A percentile compares a stretch with the other conserved stretches of the same genome.
Conservation (phyloP, 2,113 vertebrate genomes). For the Pongo abelii region DNA sequence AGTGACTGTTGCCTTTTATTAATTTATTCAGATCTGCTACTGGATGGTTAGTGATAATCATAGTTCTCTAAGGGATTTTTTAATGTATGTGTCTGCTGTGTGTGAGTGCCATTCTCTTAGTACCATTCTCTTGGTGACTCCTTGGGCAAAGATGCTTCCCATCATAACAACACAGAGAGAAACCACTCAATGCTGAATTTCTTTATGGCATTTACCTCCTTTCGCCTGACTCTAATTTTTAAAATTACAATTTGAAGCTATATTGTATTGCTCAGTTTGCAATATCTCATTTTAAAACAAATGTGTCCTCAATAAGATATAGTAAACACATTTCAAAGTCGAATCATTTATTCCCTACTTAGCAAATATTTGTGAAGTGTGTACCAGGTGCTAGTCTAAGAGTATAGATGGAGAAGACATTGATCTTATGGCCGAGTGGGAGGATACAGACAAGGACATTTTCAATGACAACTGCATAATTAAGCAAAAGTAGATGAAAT, state of each 20-base stretch:
- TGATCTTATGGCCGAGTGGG: not conserved
- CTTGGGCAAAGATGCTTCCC: not conserved
- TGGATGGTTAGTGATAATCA: constrained; percentile 50
- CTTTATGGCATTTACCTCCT: not conserved
- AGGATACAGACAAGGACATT: not conserved
- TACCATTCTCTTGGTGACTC: not conserved
- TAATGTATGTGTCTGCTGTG: not conserved
- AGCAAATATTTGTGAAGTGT: not conserved
- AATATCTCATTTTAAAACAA: constrained; percentile 2
- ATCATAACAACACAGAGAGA: not conserved
- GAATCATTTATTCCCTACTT: not conserved
- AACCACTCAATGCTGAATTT: not conserved
- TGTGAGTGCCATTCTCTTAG: too few relatives aligned
- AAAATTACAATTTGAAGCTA: not conserved
- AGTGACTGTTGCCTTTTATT: constrained; percentile 53
- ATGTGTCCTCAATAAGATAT: not conserved
- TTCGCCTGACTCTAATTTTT: not conserved
- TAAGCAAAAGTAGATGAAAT: not conserved
- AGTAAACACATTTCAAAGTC: not conserved
- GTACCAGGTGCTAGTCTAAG: not conserved
- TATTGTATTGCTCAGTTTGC: not conserved
- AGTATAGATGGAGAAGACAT: not conserved
- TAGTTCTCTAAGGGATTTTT: not conserved
- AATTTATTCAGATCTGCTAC: not conserved
- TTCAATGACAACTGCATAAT: not conserved